Conservation (phyloP, 2,888 invertebrate species). For the Apamea anceps region DNA sequence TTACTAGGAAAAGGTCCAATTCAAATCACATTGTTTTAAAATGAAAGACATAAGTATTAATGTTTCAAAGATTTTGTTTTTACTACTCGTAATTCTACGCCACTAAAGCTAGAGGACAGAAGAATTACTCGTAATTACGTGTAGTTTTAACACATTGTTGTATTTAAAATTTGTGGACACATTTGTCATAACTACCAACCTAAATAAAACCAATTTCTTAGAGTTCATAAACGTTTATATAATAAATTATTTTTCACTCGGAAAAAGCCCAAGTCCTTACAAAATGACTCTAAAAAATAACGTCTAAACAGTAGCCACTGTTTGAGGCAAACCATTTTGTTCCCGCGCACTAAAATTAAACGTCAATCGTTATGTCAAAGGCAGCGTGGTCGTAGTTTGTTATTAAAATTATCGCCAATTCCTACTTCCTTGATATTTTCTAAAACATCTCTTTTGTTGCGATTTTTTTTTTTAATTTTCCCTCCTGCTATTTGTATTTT, state of each 20-base stretch:
- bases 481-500: slow-evolving; percentile 56
- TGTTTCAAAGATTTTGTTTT: background rate
- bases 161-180: background rate
- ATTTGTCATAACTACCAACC: background rate
- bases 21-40: background rate
- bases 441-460: slow-evolving; percentile 77
- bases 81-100: background rate
- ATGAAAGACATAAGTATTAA: too few species aligned
- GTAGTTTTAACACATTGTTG: background rate
- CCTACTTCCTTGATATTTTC: slow-evolving; percentile 80
- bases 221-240: background rate
- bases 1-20: background rate
- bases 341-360: slow-evolving; percentile 87
- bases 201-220: background rate
- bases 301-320: slow-evolving; percentile 72
- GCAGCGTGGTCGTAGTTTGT: slow-evolving; percentile 82
- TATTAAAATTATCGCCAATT: slow-evolving; percentile 87
- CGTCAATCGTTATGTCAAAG: slow-evolving; percentile 85
- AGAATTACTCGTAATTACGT: background rate
- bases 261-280: slow-evolving; percentile 4
- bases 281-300: slow-evolving; percentile 38
- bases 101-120: background rate
- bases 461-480: slow-evolving; percentile 65
- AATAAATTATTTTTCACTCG: background rate
- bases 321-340: slow-evolving; percentile 74